phyloP scores from a whole-genome alignment of 2,113 vertebrate species.

The Mohoua ochrocephala region DNA sequence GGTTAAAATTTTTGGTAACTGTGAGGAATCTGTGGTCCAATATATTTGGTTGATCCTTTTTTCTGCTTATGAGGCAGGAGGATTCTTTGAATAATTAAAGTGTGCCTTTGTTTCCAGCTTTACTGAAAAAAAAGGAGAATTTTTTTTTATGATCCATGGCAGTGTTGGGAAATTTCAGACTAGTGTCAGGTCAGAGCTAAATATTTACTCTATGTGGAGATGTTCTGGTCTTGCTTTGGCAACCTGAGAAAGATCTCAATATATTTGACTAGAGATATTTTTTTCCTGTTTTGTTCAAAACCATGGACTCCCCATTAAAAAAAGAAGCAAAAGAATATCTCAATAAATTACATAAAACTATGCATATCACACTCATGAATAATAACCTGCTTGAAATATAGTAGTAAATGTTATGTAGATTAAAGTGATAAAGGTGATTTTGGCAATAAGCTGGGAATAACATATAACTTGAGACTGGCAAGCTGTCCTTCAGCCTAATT shows the following conservation, averaged over 20 bases:
- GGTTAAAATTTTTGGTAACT: neutral
- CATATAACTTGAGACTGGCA: neutral
- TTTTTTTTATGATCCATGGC: neutral
- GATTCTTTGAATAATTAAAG: neutral
- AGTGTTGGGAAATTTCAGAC: neutral
- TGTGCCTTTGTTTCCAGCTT: neutral
- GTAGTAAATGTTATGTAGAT: constrained; percentile 8
- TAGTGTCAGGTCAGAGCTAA: neutral
- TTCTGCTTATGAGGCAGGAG: neutral
- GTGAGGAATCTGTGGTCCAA: neutral
- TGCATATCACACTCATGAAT: neutral
- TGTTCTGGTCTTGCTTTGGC: neutral
- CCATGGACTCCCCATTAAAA: neutral
- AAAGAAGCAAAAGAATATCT: neutral
- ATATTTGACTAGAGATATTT: neutral
- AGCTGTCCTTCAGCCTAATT: constrained; percentile 26
- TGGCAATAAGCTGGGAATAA: neutral
- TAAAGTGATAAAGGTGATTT: constrained; percentile 47
- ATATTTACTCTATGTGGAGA: neutral
- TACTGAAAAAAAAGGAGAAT: neutral
- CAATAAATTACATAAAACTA: constrained; percentile 39
- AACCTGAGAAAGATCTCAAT: neutral
- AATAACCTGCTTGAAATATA: constrained; percentile 45
- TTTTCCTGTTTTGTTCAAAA: constrained; percentile 33
- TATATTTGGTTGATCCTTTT: neutral